These are phyloP conservation scores for Cryptosula pallasiana DNA, from an alignment of 2,888 invertebrate genomes.

Conservation along the genomic window DNA sequence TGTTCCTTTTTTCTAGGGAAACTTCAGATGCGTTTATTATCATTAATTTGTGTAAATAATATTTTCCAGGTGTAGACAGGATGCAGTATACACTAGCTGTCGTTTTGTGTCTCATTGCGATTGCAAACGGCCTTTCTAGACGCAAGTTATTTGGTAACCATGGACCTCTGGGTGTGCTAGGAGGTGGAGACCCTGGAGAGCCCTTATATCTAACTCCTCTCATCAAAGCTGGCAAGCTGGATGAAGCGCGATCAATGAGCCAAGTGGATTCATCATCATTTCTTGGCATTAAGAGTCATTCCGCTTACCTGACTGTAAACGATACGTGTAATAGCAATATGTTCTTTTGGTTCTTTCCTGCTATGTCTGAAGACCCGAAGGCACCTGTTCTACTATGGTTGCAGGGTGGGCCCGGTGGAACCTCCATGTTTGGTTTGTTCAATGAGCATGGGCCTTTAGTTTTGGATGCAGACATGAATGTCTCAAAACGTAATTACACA, in stretches of 20 bases:
- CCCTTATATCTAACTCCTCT: constrained; percentile 73
- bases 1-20: no score
- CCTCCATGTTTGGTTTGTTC: constrained; percentile 53
- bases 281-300: constrained; percentile 63
- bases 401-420: constrained; percentile 54
- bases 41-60: no score
- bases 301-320: constrained; percentile 79
- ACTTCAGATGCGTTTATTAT: no score
- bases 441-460: constrained; percentile 76
- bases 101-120: no score
- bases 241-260: constrained; percentile 54
- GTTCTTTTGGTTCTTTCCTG: constrained; percentile 89
- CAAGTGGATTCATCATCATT: constrained; percentile 40
- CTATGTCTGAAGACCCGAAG: constrained; percentile 54
- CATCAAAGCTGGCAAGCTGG: constrained; percentile 66
- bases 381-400: constrained; percentile 54
- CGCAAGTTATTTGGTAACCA: background rate
- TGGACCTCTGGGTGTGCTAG: constrained; percentile 3
- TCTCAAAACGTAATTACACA: constrained; percentile 65
- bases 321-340: constrained; percentile 70
- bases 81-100: no score
- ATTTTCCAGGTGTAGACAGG: no score
- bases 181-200: constrained; percentile 54
- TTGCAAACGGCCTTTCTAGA: background rate
- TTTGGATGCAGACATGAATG: constrained; percentile 54